Base-by-base conservation (phyloP, 1,140 invertebrate species). In the Heliconius himera region DNA sequence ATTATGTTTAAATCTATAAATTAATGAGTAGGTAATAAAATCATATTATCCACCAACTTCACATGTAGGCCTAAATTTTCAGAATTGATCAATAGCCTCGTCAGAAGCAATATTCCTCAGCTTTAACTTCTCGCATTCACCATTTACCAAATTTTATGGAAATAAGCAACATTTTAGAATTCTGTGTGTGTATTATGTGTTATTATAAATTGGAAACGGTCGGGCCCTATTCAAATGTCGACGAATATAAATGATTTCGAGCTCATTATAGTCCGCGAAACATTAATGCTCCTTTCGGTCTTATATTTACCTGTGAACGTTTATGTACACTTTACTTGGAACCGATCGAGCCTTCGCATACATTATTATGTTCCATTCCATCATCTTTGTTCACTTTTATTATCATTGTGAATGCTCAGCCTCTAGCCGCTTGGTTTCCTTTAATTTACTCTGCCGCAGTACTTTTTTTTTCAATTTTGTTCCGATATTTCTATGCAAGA, bases 181-280 rank as follows among this genome's bases (percentile, higher is more conserved):
- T 66, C 60, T 11, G 74, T 83, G 81, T 83, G 81, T 80, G 70
- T 82, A 82, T 83, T 81, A 80, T 79, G 73, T 83, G 82, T 80
- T 84, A 85, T 84, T 85, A 85, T 84, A 75, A 86, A 88, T 85
- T 83, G 81, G 80, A 76, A 83, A 85, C 82, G 85, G 84, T 81
- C 77, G 83, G 85, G 70, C 74, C 66, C 83, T 83, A 84, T 89
- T 89, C 83, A 87, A 84, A 85, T 85, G 80, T 80, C 80, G 77
- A 81, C 73, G 82, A 85, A 86, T 83, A 85, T 79, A 85, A 86
- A 85, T 86, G 78, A 73, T 83, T 83, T 74, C 77, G 80, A 77
- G 73, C 84, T 87, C 83, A 87, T 85, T 87, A 87, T 83, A 74
- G 81, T 78, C 79, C 51, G 18, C 26, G 56, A 70, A 80, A 83